Conservation (phyloP, 2,888 invertebrate genomes). For the Brenthis ino region DNA sequence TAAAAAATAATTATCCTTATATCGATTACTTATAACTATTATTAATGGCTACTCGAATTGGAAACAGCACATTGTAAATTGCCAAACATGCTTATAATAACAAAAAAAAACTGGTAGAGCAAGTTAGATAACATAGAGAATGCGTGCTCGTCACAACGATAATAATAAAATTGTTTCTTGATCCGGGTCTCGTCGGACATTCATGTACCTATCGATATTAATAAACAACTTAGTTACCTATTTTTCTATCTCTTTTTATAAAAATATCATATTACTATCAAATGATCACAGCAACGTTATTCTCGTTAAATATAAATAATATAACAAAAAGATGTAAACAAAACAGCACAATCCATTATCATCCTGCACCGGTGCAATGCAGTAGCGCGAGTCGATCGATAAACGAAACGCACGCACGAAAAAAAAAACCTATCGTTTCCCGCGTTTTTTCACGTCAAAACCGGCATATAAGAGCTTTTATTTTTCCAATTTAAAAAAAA, state of each 20-base stretch:
- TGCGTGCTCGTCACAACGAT: conserved; percentile 50
- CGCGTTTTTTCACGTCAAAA: conserved; percentile 60
- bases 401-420: conserved; percentile 55
- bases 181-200: conserved; percentile 30
- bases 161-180: conserved; percentile 40
- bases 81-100: conserved; percentile 45
- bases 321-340: conserved; percentile 65
- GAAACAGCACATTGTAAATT: conserved; percentile 40
- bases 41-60: conserved; percentile 11
- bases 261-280: background rate
- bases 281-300: background rate
- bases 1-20: conserved; percentile 1
- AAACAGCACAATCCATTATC: conserved; percentile 57
- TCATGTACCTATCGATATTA: background rate
- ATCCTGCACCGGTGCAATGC: conserved; percentile 63
- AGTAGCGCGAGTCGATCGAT: conserved; percentile 66
- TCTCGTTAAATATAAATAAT: background rate
- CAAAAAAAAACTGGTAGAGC: conserved; percentile 66
- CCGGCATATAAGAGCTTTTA: conserved; percentile 14
- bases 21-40: conserved; percentile 11
- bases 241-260: background rate
- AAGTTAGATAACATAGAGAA: conserved; percentile 61
- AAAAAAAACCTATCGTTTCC: conserved; percentile 52
- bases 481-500: conserved; percentile 12
- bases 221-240: background rate